Evolutionary conservation across 2,888 invertebrate species (phyloP), one percentile per base, ranked within the genome.

Genomic region (Leucozona laternaria): DNA sequence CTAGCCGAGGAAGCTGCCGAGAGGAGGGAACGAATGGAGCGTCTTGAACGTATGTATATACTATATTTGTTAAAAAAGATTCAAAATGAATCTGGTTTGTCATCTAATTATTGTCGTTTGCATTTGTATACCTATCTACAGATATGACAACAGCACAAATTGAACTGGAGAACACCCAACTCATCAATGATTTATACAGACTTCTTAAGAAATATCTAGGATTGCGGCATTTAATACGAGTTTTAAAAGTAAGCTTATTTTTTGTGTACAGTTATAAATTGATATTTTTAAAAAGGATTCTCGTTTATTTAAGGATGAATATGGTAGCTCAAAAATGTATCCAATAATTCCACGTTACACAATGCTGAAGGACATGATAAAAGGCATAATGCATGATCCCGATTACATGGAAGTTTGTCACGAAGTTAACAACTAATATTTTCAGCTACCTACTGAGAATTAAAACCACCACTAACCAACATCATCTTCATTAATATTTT

Each of bases 401-500:
- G 97, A 97, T 93, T 98, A 98, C 94, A 97, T 98, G 96, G 98
- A 98, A 93, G 97, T 98, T 88, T 97, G 97, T 93, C 98, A 98
- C 92, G 98, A 98, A 93, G 95, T 97, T 92, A 97, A 96, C 92
- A 92, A 92, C 89, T 92, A 90, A 91, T 89, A 88, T n/a, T 31
- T 6, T 13, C 25, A 57, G 72, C 43, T 2, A 34, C 22, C 43
- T 20, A 17, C 34, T 53, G 22, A 68, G 50, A 34, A 50, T n/a
- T 37, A 75, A 43, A 73, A 17, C 45, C 15, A 79, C 55, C 48
- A 50, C 53, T 37, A 80, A 28, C 5, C 17, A 70, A 71, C 2
- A 70, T 37, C 43, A 73, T 62, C 72, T 66, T 66, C 66, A 48
- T 66, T 20, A 17, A 66, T 72, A 31, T 48, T 34, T 57, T 57